These are phyloP conservation scores for Elegia similella DNA, from an alignment of 2,888 invertebrate genomes.

Conservation along the genomic window DNA sequence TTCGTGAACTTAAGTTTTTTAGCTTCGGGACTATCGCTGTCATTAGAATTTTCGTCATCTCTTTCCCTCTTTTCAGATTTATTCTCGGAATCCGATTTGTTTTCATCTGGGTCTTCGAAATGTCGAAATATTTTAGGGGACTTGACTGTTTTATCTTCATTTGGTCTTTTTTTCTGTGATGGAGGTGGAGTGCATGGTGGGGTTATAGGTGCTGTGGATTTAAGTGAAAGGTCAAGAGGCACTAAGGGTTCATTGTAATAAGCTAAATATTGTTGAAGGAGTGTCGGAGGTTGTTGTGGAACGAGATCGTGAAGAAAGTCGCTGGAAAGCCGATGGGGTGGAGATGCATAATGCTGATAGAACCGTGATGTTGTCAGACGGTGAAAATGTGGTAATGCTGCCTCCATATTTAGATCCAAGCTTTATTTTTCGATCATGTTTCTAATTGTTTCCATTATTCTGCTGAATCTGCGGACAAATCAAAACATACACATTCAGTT, in stretches of 20 bases:
- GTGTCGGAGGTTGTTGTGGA: conserved; percentile 68
- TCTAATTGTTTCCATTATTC: conserved; percentile 7
- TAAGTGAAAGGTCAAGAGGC: conserved; percentile 89
- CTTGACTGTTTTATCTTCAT: conserved; percentile 60
- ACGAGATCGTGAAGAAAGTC: conserved; percentile 70
- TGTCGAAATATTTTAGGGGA: conserved; percentile 69
- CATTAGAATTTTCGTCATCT: conserved; percentile 64
- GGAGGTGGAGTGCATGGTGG: conserved; percentile 90
- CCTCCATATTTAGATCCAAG: conserved; percentile 55
- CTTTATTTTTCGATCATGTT: conserved; percentile 23
- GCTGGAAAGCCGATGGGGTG: conserved; percentile 61
- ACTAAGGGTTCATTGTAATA: conserved; percentile 83
- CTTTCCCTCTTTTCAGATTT: conserved; percentile 50
- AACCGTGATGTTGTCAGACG: conserved; percentile 63
- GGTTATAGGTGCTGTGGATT: conserved; percentile 86
- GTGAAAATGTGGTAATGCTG: conserved; percentile 69
- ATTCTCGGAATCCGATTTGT: conserved; percentile 44
- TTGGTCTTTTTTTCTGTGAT: conserved; percentile 72
- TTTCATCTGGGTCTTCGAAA: conserved; percentile 62
- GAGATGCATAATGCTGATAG: conserved; percentile 70
- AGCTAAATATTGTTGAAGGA: conserved; percentile 79
- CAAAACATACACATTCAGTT: conserved; percentile 32
- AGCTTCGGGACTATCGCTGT: conserved; percentile 69
- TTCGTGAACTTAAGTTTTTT: conserved; percentile 73
- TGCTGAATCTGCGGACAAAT: conserved; percentile 34